A percentile compares a stretch with the other conserved stretches of the same genome.
These are phyloP conservation scores for Pollenia griseotomentosa DNA, from an alignment of 2,888 invertebrate species.

Conservation along the genomic window DNA sequence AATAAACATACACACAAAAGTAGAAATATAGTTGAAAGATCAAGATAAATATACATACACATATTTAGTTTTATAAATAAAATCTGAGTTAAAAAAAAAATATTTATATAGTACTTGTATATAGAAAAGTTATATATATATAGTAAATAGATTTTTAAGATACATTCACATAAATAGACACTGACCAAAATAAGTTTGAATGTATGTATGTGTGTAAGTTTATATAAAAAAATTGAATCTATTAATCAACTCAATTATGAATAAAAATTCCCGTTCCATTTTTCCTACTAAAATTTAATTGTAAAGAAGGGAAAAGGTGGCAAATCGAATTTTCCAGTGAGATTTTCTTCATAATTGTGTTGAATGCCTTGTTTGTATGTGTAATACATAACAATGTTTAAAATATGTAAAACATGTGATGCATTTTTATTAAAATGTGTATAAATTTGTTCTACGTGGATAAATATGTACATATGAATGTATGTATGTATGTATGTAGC, in stretches of 20 bases:
- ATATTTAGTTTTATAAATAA: not conserved
- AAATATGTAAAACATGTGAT: too few species aligned
- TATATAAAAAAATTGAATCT: too few species aligned
- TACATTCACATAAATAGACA: constrained; percentile 16
- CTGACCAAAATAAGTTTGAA: constrained; percentile 3
- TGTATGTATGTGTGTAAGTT: not conserved
- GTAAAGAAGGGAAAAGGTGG: too few species aligned
- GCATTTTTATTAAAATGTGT: not conserved
- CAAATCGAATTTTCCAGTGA: too few species aligned
- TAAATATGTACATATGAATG: not conserved
- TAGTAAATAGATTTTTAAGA: not conserved
- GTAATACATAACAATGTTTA: too few species aligned
- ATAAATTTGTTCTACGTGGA: too few species aligned
- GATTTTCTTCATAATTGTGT: too few species aligned
- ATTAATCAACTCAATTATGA: too few species aligned
- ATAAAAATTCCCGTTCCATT: too few species aligned
- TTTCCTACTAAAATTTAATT: too few species aligned
- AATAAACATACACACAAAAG: constrained; percentile 14
- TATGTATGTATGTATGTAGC: not conserved
- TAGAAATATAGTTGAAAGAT: constrained; percentile 3
- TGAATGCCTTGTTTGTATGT: too few species aligned
- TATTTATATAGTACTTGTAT: constrained; percentile 1
- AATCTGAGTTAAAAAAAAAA: not conserved
- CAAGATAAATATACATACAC: constrained; percentile 1
- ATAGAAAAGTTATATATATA: not conserved